Percentiles rank a stretch among this genome's conserved stretches.
Conservation (phyloP, 2,888 invertebrate genomes). For the Synergus gifuensis region DNA sequence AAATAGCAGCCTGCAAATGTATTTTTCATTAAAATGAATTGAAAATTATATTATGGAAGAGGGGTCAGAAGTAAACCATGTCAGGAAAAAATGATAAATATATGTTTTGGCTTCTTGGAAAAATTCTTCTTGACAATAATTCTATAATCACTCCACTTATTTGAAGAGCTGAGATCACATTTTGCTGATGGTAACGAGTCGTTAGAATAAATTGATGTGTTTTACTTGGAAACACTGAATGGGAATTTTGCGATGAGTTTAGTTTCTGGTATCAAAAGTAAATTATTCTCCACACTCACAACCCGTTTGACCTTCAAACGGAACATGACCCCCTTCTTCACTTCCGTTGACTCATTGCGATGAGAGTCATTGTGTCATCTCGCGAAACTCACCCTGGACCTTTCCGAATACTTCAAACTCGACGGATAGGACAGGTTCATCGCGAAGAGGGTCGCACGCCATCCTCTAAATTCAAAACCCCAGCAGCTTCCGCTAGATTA, state of each 20-base stretch:
- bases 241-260: background rate
- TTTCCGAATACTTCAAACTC: conserved; percentile 95
- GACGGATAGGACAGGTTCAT: conserved; percentile 85
- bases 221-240: no score
- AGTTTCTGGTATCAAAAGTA: background rate
- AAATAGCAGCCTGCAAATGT: conserved; percentile 86
- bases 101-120: no score
- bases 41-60: conserved; percentile 20
- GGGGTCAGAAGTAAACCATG: background rate
- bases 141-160: no score
- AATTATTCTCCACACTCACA: conserved; percentile 1
- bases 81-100: background rate
- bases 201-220: no score
- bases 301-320: conserved; percentile 37
- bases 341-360: conserved; percentile 26
- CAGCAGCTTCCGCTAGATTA: conserved; percentile 48
- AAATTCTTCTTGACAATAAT: no score
- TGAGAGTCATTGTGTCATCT: background rate
- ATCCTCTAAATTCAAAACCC: conserved; percentile 44
- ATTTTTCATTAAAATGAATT: no score
- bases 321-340: conserved; percentile 32
- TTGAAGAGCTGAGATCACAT: no score
- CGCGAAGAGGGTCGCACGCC: conserved; percentile 65
- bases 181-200: no score
- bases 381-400: conserved; percentile 88